These are phyloP conservation scores for Herpetotheres cachinnans DNA, from an alignment of 2,113 vertebrate species.

Conservation along the genomic window DNA sequence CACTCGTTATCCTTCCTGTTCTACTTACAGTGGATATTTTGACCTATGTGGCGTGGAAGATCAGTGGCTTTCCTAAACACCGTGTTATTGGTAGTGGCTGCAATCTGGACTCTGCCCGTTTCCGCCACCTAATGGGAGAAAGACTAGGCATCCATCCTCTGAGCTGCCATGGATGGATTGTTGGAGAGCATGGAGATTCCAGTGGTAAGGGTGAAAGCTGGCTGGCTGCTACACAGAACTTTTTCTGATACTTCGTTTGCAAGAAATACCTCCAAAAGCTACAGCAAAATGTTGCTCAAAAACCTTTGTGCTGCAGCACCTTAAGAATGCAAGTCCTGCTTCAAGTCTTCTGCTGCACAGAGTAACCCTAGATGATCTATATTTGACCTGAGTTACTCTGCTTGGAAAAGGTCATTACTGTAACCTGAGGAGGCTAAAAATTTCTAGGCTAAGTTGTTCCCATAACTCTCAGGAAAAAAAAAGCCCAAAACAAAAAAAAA, in stretches of 20 bases:
- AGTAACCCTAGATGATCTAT: conserved; percentile 63
- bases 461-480: neutral
- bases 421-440: conserved; percentile 38
- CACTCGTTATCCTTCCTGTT: neutral
- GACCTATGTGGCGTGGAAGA: conserved; percentile 98
- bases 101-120: conserved; percentile 95
- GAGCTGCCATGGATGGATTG: conserved; percentile 94
- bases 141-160: conserved; percentile 86
- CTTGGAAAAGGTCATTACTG: conserved; percentile 58
- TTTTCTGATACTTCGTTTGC: neutral
- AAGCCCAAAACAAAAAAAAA: neutral
- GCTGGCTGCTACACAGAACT: neutral
- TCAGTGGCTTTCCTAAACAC: conserved; percentile 94
- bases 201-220: conserved; percentile 81
- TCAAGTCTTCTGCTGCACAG: neutral
- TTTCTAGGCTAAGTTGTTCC: conserved; percentile 1
- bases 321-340: neutral
- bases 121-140: conserved; percentile 94
- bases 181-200: conserved; percentile 95
- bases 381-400: conserved; percentile 34
- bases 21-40: conserved; percentile 87
- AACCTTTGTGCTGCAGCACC: neutral
- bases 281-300: neutral
- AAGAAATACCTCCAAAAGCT: neutral
- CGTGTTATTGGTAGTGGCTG: conserved; percentile 95